phyloP scores from a whole-genome alignment of 2,113 vertebrate genomes.

The Antechinus stuartii region DNA sequence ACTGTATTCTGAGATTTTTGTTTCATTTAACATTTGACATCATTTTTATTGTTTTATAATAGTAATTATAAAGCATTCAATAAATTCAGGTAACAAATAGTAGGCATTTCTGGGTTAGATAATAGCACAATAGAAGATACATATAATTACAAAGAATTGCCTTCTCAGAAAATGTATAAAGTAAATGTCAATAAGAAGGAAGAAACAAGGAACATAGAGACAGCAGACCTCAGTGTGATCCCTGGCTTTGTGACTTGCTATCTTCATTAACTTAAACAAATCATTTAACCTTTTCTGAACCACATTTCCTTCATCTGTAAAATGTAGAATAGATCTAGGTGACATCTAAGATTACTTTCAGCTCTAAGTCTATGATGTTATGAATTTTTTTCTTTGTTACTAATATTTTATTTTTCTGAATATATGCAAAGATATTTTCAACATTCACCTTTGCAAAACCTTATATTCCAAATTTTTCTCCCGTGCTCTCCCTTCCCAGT shows the following conservation, averaged over 20 bases:
- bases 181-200: not conserved
- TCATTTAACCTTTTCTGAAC: not conserved
- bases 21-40: not conserved
- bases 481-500: too few relatives aligned
- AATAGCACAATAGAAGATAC: not conserved
- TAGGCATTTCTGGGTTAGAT: not conserved
- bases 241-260: not conserved
- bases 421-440: too few relatives aligned
- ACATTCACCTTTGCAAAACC: too few relatives aligned
- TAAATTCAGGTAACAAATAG: not conserved
- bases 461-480: too few relatives aligned
- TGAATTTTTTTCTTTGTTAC: too few relatives aligned
- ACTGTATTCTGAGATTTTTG: not conserved
- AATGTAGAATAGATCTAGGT: not conserved
- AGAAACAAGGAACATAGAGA: not conserved
- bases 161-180: not conserved
- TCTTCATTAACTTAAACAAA: not conserved
- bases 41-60: not conserved
- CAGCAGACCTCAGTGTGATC: not conserved
- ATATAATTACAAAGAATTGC: not conserved
- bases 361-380: not conserved
- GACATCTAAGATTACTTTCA: not conserved
- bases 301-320: not conserved
- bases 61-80: not conserved
- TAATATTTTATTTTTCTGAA: too few relatives aligned